A percentile compares a stretch with the other conserved stretches of the same genome.
Conservation (phyloP, 2,888 invertebrate genomes). For the Dasypogon diadema region DNA sequence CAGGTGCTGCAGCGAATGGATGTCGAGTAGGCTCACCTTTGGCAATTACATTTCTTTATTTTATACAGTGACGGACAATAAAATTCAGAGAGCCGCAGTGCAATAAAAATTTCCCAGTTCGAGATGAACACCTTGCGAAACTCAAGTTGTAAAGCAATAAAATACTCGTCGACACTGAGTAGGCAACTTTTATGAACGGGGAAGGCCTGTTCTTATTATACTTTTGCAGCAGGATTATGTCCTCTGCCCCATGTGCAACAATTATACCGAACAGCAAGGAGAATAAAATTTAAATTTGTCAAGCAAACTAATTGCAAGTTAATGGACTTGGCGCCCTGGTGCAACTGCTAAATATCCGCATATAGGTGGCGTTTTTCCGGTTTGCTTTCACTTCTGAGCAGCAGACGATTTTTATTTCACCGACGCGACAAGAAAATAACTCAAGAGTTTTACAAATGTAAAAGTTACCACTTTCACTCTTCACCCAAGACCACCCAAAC, state of each 20-base stretch:
- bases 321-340: no score
- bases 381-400: no score
- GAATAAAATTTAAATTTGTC: conserved; percentile 36
- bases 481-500: no score
- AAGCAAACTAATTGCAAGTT: conserved; percentile 21
- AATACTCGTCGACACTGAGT: background rate
- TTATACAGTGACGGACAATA: conserved; percentile 32
- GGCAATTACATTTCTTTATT: conserved; percentile 39
- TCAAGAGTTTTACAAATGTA: no score
- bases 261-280: background rate
- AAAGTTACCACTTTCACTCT: no score
- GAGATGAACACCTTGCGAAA: conserved; percentile 40
- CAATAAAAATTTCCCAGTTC: conserved; percentile 33
- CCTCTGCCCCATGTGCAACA: background rate
- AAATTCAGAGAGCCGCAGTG: conserved; percentile 30
- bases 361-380: no score
- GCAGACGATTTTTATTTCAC: no score
- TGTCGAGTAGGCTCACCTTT: conserved; percentile 33
- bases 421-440: no score
- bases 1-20: conserved; percentile 18
- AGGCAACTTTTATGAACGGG: background rate
- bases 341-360: no score
- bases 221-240: background rate
- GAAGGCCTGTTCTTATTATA: background rate
- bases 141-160: conserved; percentile 15